These are phyloP conservation scores for Scylla paramamosain DNA, from an alignment of 1,140 invertebrate species.

Conservation along the genomic window DNA sequence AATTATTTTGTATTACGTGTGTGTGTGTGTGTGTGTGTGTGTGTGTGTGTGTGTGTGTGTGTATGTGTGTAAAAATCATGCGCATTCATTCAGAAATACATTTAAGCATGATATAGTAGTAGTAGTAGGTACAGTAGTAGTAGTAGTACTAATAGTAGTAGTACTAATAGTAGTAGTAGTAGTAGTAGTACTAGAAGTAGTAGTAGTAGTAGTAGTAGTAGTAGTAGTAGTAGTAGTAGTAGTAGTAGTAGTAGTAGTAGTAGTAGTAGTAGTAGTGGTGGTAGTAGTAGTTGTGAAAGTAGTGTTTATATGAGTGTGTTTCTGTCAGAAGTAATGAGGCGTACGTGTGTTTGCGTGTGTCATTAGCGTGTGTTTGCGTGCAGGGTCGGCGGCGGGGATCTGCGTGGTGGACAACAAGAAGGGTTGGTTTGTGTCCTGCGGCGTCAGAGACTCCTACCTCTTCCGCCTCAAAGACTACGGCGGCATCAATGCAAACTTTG, in stretches of 20 bases:
- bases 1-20: too few relatives aligned
- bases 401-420: constrained; percentile 68
- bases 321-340: too few relatives aligned
- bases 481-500: constrained; percentile 67
- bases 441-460: constrained; percentile 68
- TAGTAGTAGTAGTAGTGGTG: constrained; percentile 23
- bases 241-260: constrained; percentile 22
- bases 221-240: constrained; percentile 14
- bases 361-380: neutral
- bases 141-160: neutral
- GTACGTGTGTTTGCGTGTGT: neutral
- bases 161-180: neutral
- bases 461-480: constrained; percentile 71
- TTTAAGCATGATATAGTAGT: too few relatives aligned
- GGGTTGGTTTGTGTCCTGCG: constrained; percentile 60
- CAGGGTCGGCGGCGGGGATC: constrained; percentile 51
- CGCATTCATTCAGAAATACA: too few relatives aligned
- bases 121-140: constrained; percentile 1
- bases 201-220: neutral
- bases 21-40: too few relatives aligned
- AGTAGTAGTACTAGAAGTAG: neutral
- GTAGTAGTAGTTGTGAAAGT: too few relatives aligned
- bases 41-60: too few relatives aligned
- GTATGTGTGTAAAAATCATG: too few relatives aligned
- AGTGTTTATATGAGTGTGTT: too few relatives aligned